Percentiles rank a stretch among this genome's conserved stretches.
phyloP scores from a whole-genome alignment of 2,113 vertebrate species.

The Furnarius figulus region DNA sequence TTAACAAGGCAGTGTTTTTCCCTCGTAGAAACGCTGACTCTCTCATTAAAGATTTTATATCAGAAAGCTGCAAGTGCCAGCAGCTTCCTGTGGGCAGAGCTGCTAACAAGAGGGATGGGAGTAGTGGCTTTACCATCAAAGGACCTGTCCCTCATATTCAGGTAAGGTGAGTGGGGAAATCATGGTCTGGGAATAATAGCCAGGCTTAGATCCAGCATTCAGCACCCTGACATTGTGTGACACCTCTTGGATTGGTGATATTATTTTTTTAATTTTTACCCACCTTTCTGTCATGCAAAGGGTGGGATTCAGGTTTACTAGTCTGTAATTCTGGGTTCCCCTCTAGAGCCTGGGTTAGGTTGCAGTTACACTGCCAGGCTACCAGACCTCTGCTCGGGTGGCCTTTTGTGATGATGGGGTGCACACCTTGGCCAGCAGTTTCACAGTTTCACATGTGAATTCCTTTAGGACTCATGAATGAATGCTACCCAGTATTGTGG shows the following conservation, averaged over 20 bases:
- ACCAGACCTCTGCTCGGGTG: neutral
- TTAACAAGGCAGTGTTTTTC: neutral
- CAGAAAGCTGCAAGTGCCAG: neutral
- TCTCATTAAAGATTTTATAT: neutral
- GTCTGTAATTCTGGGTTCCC: neutral
- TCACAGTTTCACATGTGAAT: neutral
- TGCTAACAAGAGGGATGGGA: rapidly evolving
- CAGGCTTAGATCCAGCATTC: neutral
- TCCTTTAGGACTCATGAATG: neutral
- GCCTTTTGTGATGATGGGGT: neutral
- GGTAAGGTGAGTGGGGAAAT: rapidly evolving
- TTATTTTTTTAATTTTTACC: neutral
- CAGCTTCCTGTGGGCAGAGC: neutral
- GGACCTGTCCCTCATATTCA: neutral
- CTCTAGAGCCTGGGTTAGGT: neutral
- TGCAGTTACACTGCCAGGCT: neutral
- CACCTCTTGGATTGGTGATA: neutral
- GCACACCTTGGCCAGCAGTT: neutral
- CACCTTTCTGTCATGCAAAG: neutral
- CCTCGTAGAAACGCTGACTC: neutral
- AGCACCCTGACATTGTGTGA: neutral
- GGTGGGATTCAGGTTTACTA: neutral
- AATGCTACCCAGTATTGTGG: neutral
- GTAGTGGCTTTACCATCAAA: neutral
- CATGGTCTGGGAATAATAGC: rapidly evolving